A percentile compares a stretch with the other conserved stretches of the same genome.
These are phyloP conservation scores for Rhingia rostrata DNA, from an alignment of 2,888 invertebrate genomes.

Conservation along the genomic window DNA sequence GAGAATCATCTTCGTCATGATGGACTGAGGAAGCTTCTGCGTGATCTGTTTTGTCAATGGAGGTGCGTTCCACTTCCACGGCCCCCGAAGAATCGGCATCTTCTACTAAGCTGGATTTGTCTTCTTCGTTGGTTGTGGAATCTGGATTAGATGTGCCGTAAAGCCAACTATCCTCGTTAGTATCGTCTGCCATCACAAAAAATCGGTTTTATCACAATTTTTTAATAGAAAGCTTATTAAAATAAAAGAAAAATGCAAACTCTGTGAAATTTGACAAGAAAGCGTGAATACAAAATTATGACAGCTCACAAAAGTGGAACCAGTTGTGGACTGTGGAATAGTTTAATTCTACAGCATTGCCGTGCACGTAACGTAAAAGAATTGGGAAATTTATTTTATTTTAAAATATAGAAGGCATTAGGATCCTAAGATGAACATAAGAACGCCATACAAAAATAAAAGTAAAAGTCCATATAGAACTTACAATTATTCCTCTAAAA, in stretches of 20 bases:
- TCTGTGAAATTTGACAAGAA: constrained; percentile 53
- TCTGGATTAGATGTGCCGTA: constrained; percentile 90
- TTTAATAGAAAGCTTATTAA: constrained; percentile 12
- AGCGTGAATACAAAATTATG: constrained; percentile 61
- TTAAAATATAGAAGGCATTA: not conserved
- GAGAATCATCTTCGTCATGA: constrained; percentile 75
- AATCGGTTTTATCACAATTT: constrained; percentile 39
- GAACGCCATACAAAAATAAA: too few species aligned
- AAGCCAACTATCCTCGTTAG: constrained; percentile 93
- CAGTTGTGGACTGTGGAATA: not conserved
- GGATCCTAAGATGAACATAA: too few species aligned
- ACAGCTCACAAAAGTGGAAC: constrained; percentile 46
- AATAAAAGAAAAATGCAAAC: constrained; percentile 35
- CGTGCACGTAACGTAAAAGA: not conserved
- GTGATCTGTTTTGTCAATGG: constrained; percentile 76
- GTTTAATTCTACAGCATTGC: constrained; percentile 25
- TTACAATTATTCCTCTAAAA: too few species aligned
- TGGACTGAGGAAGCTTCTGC: constrained; percentile 66
- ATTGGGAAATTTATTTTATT: not conserved
- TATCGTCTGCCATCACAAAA: constrained; percentile 85
- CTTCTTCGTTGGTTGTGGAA: constrained; percentile 80
- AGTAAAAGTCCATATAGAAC: too few species aligned
- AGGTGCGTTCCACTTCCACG: constrained; percentile 66
- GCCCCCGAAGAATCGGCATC: constrained; percentile 80
- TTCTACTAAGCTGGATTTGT: constrained; percentile 49